Conservation (phyloP, 2,113 vertebrate species). For the Calonectris borealis region DNA sequence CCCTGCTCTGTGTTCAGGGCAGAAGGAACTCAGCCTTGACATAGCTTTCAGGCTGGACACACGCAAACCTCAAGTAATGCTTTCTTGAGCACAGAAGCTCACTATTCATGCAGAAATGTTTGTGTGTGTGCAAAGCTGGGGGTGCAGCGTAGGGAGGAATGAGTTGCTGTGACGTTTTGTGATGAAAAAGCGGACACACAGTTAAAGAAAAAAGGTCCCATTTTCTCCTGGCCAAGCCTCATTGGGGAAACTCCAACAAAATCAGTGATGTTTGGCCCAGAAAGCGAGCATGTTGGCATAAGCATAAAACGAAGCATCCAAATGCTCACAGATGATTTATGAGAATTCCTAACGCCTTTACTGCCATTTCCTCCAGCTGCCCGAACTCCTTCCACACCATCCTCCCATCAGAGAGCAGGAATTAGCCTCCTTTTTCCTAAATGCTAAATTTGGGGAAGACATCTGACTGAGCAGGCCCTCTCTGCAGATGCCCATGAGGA, state of each 20-base stretch:
- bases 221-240: constrained; percentile 35
- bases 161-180: constrained; percentile 10
- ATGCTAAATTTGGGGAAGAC: background rate
- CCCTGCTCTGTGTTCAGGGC: background rate
- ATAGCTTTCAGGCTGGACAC: background rate
- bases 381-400: background rate
- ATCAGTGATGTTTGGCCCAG: constrained; percentile 33
- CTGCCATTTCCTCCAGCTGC: constrained; percentile 24
- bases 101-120: background rate
- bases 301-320: constrained; percentile 3
- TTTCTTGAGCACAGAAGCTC: background rate
- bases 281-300: background rate
- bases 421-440: background rate
- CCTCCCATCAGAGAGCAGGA: background rate
- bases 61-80: background rate
- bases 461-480: background rate
- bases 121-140: background rate
- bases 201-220: background rate
- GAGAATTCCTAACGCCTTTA: constrained; percentile 8
- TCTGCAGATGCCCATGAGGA: background rate
- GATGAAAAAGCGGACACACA: background rate
- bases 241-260: constrained; percentile 36
- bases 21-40: background rate
- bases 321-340: constrained; percentile 11
- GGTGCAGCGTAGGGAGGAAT: background rate